phyloP scores from a whole-genome alignment of 1,140 invertebrate species.

The Drusus annulatus region DNA sequence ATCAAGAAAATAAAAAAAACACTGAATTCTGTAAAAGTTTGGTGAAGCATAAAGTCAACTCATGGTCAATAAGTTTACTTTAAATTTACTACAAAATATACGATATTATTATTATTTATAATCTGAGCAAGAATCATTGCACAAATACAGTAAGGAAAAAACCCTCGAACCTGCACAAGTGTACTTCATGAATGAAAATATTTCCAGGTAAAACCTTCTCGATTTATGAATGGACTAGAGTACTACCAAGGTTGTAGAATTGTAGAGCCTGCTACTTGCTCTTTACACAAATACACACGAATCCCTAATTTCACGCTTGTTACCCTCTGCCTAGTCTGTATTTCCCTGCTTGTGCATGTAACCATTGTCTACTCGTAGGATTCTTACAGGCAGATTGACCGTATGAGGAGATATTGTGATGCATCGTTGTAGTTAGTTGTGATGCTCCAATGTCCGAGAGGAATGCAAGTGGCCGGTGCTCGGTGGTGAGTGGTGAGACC shows the following conservation, averaged over 20 bases:
- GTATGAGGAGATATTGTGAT: conserved; percentile 18
- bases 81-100: background rate
- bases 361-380: background rate
- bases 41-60: background rate
- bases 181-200: conserved; percentile 46
- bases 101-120: background rate
- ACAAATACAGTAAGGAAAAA: conserved; percentile 1
- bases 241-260: background rate
- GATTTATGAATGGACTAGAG: conserved; percentile 22
- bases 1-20: too few species aligned
- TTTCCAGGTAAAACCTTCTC: conserved; percentile 50
- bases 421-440: background rate
- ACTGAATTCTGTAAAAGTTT: background rate
- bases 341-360: conserved; percentile 49
- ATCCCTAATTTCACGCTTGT: conserved; percentile 56
- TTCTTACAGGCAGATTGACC: background rate
- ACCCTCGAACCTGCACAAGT: background rate
- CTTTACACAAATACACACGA: background rate
- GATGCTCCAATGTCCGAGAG: background rate
- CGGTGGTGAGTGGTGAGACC: background rate
- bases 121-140: background rate
- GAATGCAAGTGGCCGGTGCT: background rate
- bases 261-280: too few species aligned
- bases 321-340: conserved; percentile 22
- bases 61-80: background rate